Base-by-base conservation (phyloP, 2,797 vertebrate species). In the Schizothorax lantsangensis region DNA sequence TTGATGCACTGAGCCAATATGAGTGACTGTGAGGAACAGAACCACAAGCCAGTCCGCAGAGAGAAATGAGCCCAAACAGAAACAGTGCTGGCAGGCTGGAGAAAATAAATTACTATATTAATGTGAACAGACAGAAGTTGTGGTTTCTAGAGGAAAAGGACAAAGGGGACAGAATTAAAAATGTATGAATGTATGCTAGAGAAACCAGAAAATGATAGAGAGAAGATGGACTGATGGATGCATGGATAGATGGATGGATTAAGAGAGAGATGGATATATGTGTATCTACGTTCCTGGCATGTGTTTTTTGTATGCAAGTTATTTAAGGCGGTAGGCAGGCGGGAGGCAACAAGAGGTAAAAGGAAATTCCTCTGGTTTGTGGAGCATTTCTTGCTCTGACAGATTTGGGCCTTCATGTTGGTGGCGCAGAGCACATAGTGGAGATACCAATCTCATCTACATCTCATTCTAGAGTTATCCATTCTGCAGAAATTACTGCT, bases 311-410 rank as follows among this genome's bases (percentile, higher is more conserved):
- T 45, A 69, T 9, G n/a, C 8, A 2, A 79, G 54, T 47, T 77
- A 75, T 75, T 62, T 66, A 75, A 81, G 36, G 86, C 84, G 86
- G 88, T 89, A 91, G 92, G 91, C 91, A 91, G 91, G 85, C 84
- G 92, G 92, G 91, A 93, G 92, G 91, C 90, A 94, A 91, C 81
- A 93, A 90, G 92, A 93, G 93, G 92, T 90, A 92, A 93, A 88
- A 93, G 93, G 93, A 95, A 96, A 95, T 95, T 91, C 91, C 89
- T 94, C 88, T 80, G 94, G 92, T 94, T 95, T 94, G 86, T 91
- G 87, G 91, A 91, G 89, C 81, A 91, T 94, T 93, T 94, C 90
- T 90, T 90, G 92, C 91, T 92, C 90, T 91, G 90, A 91, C 88
- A 84, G 79, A 91, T 89, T 87, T 89, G 86, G 75, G 68, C 90